Base-by-base conservation (phyloP, 2,888 invertebrate genomes). In the Frankliniella intonsa region DNA sequence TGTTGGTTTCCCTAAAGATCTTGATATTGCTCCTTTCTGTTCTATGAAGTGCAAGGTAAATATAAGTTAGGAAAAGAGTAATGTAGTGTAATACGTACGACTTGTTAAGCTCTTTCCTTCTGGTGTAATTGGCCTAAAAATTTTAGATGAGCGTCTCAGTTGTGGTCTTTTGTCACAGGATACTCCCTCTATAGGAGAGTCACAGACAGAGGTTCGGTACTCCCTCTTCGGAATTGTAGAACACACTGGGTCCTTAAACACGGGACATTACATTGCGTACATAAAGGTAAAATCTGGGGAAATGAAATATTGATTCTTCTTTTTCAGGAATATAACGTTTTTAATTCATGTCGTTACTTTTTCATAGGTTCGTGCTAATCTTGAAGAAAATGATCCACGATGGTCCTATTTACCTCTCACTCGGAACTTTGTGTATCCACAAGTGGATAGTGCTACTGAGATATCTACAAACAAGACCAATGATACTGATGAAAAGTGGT, bases 161-260 rank as follows among this genome's bases (percentile, higher is more conserved):
- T 2, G 38, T 38, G 38, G 38, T 38, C 5, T 38, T 38, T 38
- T 2, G 38, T 38, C 38, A 10, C 69, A 76, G 69, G 69, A 76
- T 25, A 38, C 38, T 38, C 25, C 69, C 9, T 25, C 69, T 25
- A 12, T 76, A 7, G 22, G 12, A 85, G 91, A 91, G 85, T 87
- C 93, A 82, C 92, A 93, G 22, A 87, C 88, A 0, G 90, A 92
- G 86, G 89, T 97, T 69, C 88, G 95, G 50, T 99, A 99, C 88
- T 93, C 96, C 0, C 89, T 99, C 82, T 99, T 97, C 86, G 99
- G 97, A 0, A 93, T 99, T 0, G 98, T 99, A 3, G 97, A 97
- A 87, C 99, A 99, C 87, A 94, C 94, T 82, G 99, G 99, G 0
- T 93, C 94, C 7, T 92, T 98, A 87, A 94, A 94, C 86, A 95